These are phyloP conservation scores for Oeneis ivallda DNA, from an alignment of 2,888 invertebrate species.

Conservation along the genomic window DNA sequence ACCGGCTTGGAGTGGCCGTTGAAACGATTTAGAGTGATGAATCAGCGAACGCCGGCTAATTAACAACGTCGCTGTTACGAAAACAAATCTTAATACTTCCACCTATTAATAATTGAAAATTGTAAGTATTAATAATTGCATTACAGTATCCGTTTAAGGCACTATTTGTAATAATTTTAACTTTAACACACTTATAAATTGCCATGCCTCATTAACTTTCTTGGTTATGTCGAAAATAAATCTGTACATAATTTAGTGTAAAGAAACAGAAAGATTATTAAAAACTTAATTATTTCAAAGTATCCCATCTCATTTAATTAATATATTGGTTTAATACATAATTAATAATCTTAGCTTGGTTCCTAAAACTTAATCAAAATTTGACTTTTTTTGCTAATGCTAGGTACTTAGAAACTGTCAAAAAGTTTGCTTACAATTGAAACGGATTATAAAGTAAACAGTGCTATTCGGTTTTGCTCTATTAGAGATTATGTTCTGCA, in stretches of 20 bases:
- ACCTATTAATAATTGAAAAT: conserved; percentile 59
- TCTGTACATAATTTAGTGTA: background rate
- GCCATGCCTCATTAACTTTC: background rate
- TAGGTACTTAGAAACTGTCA: conserved; percentile 7
- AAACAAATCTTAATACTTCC: conserved; percentile 71
- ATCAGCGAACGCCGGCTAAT: conserved; percentile 79
- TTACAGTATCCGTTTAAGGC: background rate
- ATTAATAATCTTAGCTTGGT: background rate
- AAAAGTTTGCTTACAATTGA: conserved; percentile 1
- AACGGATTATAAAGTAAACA: background rate
- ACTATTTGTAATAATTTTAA: conserved; percentile 2
- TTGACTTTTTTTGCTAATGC: too few species aligned
- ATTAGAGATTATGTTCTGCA: background rate
- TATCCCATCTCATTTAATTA: background rate
- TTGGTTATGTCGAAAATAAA: background rate
- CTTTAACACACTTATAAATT: background rate
- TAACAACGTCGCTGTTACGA: conserved; percentile 73
- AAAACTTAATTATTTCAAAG: background rate
- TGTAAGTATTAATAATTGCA: conserved; percentile 59
- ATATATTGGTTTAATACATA: background rate
- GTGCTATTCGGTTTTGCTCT: background rate
- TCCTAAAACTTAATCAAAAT: background rate
- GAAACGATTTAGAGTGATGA: conserved; percentile 80
- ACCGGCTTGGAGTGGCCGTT: conserved; percentile 68
- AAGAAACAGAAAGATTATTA: background rate